Conservation (phyloP, 2,797 vertebrate genomes). For the Gastrophryne carolinensis region DNA sequence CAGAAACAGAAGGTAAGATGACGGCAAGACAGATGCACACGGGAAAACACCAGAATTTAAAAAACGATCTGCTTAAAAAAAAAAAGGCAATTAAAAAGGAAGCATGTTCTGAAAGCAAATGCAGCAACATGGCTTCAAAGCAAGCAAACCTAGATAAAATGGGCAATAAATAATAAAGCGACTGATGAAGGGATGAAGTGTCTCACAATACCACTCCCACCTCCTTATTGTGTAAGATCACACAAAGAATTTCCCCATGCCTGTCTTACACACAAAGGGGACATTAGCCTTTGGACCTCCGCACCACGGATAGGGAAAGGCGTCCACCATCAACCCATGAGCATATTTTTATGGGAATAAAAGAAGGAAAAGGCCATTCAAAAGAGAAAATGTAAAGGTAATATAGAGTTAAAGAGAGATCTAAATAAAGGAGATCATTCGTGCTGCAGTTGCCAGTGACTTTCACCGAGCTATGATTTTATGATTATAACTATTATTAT, state of each 20-base stretch:
- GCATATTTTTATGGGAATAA: not conserved
- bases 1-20: not conserved
- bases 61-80: not conserved
- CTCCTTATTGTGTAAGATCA: constrained; percentile 38
- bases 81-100: not conserved
- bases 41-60: not conserved
- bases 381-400: not conserved
- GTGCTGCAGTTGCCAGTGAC: constrained; percentile 56
- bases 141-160: not conserved
- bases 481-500: not conserved
- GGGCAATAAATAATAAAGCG: not conserved
- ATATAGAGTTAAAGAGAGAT: constrained; percentile 23
- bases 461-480: constrained; percentile 17
- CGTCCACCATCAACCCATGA: not conserved
- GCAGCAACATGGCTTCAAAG: not conserved
- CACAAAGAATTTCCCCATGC: constrained; percentile 47
- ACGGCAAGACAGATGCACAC: not conserved
- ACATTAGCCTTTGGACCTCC: constrained; percentile 20
- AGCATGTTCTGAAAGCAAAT: not conserved
- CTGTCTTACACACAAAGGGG: constrained; percentile 45
- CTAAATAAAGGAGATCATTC: constrained; percentile 61
- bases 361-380: too few species aligned
- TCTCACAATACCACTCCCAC: constrained; percentile 35
- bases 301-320: constrained; percentile 15
- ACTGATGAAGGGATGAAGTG: not conserved